Evolutionary conservation across 2,113 vertebrate genomes (phyloP).

Genomic region (Scalopus aquaticus): DNA sequence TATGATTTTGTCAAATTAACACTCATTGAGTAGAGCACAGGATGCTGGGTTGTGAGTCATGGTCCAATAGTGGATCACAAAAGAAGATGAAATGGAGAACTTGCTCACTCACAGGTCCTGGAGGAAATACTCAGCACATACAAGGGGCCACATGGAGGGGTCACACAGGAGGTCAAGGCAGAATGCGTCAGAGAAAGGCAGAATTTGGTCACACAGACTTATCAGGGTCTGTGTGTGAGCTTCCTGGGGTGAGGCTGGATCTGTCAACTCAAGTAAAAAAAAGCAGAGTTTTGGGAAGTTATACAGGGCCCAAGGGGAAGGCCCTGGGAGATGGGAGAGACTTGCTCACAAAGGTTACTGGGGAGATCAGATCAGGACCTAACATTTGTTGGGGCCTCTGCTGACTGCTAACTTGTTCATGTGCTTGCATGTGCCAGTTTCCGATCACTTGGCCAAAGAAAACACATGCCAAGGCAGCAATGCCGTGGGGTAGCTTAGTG

Average conservation of each 20-base stretch:
- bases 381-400: neutral
- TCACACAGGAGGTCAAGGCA: neutral
- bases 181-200: neutral
- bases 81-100: neutral
- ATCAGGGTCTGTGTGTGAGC: too few relatives aligned
- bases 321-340: neutral
- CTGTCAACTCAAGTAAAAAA: too few relatives aligned
- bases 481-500: too few relatives aligned
- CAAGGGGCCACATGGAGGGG: neutral
- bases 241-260: too few relatives aligned
- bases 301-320: too few relatives aligned
- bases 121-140: neutral
- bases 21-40: neutral
- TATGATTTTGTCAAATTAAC: neutral
- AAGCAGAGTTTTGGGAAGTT: too few relatives aligned
- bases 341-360: neutral
- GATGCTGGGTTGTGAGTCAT: neutral
- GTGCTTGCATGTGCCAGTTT: neutral
- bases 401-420: too few relatives aligned
- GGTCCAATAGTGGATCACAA: neutral
- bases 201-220: neutral
- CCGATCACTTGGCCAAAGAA: too few relatives aligned
- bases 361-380: neutral
- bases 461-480: too few relatives aligned
- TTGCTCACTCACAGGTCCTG: neutral